Evolutionary conservation across 2,888 invertebrate species (phyloP).

Genomic region (Itoplectis maculator): DNA sequence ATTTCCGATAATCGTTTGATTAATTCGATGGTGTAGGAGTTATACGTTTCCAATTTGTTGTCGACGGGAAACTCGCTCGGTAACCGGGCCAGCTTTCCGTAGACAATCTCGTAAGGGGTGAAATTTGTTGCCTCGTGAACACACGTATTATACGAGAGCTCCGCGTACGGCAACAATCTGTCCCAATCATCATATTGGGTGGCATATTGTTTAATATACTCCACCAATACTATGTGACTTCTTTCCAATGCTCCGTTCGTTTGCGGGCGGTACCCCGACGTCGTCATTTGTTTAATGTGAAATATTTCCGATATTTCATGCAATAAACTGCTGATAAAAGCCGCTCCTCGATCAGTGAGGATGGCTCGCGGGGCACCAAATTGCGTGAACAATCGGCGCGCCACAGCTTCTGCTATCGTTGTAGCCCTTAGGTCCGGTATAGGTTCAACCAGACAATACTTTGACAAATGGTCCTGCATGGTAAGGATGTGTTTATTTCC

Average conservation of each 20-base stretch:
- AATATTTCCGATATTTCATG: constrained; percentile 52
- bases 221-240: background rate
- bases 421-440: background rate
- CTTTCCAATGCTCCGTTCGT: background rate
- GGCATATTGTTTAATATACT: background rate
- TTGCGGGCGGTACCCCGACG: background rate
- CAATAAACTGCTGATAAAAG: constrained; percentile 47
- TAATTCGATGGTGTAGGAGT: background rate
- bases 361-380: constrained; percentile 36
- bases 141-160: constrained; percentile 60
- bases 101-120: constrained; percentile 59
- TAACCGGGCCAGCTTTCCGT: constrained; percentile 35
- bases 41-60: background rate
- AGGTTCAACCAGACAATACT: constrained; percentile 52
- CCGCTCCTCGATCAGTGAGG: constrained; percentile 36
- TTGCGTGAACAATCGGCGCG: background rate
- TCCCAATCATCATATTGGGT: constrained; percentile 63
- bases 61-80: constrained; percentile 24
- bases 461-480: constrained; percentile 61
- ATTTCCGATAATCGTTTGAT: background rate
- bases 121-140: constrained; percentile 61
- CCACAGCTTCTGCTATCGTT: background rate
- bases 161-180: constrained; percentile 48
- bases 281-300: background rate
- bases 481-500: constrained; percentile 62